Conservation (phyloP, 2,113 vertebrate species). For the Strix aluco region DNA sequence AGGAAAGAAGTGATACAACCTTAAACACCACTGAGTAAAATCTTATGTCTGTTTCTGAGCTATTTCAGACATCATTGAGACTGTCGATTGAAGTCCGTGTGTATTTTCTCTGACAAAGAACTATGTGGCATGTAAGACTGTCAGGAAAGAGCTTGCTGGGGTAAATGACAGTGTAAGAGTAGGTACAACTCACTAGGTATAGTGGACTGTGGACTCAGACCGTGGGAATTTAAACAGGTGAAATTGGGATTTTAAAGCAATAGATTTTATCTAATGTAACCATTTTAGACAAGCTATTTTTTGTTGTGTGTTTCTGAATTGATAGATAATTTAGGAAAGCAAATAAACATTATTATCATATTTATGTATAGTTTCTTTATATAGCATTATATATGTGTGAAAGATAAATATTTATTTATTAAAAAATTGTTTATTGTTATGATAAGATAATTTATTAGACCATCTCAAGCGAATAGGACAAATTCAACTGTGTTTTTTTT, state of each 20-base stretch:
- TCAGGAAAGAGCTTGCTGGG: not conserved
- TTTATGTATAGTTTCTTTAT: not conserved
- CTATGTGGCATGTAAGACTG: not conserved
- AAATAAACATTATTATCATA: not conserved
- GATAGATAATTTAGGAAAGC: not conserved
- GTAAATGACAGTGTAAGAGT: not conserved
- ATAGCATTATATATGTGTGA: not conserved
- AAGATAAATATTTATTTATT: not conserved
- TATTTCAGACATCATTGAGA: not conserved
- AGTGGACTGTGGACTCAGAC: not conserved
- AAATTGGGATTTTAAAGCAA: not conserved
- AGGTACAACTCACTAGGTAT: not conserved
- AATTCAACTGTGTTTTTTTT: rapidly evolving
- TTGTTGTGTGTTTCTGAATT: not conserved
- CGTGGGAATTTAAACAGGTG: not conserved
- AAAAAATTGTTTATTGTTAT: not conserved
- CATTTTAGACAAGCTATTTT: not conserved
- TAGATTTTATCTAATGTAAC: not conserved
- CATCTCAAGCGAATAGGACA: not conserved
- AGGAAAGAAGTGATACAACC: not conserved
- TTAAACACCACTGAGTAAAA: not conserved
- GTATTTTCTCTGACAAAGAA: not conserved
- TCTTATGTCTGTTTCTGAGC: not conserved
- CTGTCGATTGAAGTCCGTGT: not conserved
- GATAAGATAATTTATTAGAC: not conserved